phyloP scores from a whole-genome alignment of 1,140 invertebrate species.

The Orchestia grillus region DNA sequence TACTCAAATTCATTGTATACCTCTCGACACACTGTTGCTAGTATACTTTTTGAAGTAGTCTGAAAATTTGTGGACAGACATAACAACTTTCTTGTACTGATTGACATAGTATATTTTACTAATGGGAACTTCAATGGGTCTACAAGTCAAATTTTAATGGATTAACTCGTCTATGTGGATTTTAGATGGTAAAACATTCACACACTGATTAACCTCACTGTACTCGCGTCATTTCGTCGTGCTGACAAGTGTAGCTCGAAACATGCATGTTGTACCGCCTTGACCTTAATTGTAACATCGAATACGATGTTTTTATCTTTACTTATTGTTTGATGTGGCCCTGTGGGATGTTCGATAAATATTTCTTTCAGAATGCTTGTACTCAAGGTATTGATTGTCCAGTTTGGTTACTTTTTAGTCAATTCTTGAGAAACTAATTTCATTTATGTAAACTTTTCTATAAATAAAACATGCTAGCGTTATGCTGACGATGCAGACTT shows the following conservation, averaged over 20 bases:
- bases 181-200: not conserved
- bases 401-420: not conserved
- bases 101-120: not conserved
- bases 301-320: no score
- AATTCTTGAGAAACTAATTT: not conserved
- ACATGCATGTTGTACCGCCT: not conserved
- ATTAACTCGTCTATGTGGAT: not conserved
- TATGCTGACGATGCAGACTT: no score
- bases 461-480: not conserved
- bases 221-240: not conserved
- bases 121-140: not conserved
- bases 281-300: not conserved
- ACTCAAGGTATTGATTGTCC: not conserved
- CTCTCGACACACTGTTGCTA: not conserved
- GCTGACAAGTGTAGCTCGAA: not conserved
- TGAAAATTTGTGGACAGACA: not conserved
- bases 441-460: not conserved
- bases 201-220: not conserved
- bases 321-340: not conserved
- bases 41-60: not conserved
- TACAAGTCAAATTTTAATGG: not conserved
- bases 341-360: not conserved
- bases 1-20: not conserved
- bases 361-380: not conserved
- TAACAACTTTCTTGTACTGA: not conserved